Conservation (phyloP, 1,140 invertebrate species). For the Caenorhabditis remanei region DNA sequence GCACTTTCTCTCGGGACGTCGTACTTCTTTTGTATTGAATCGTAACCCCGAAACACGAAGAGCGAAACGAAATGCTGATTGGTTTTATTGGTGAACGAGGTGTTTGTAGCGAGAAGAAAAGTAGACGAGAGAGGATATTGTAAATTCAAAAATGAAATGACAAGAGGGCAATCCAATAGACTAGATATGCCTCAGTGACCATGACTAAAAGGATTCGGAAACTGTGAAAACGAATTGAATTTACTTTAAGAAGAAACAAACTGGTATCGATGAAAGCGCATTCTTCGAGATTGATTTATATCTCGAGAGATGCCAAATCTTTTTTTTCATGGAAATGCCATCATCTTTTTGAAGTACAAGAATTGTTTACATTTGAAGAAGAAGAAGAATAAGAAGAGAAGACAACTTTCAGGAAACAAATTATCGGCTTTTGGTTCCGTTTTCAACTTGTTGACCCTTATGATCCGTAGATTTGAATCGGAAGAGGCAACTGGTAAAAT, state of each 20-base stretch:
- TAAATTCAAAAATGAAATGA: constrained; percentile 34
- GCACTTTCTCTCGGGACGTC: constrained; percentile 50
- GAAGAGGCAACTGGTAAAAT: too few species aligned
- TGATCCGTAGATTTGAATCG: too few species aligned
- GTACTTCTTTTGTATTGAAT: constrained; percentile 46
- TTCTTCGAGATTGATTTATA: constrained; percentile 27
- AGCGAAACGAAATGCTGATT: constrained; percentile 52
- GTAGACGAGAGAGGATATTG: not conserved
- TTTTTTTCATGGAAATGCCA: not conserved
- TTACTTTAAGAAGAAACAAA: not conserved
- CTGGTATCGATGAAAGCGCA: not conserved
- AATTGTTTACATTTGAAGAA: too few species aligned
- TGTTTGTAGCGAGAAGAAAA: not conserved
- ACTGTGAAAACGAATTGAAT: not conserved
- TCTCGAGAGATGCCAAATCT: constrained; percentile 28
- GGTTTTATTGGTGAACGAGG: constrained; percentile 46
- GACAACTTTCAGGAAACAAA: too few species aligned
- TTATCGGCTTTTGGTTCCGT: too few species aligned
- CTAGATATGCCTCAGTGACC: not conserved
- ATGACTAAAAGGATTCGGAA: not conserved
- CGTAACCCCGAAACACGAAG: constrained; percentile 53
- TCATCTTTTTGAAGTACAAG: too few species aligned
- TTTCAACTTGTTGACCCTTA: too few species aligned
- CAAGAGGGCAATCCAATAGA: constrained; percentile 7
- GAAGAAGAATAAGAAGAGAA: too few species aligned